Conservation (phyloP, 2,113 vertebrate species). For the Emydura subglobosa region DNA sequence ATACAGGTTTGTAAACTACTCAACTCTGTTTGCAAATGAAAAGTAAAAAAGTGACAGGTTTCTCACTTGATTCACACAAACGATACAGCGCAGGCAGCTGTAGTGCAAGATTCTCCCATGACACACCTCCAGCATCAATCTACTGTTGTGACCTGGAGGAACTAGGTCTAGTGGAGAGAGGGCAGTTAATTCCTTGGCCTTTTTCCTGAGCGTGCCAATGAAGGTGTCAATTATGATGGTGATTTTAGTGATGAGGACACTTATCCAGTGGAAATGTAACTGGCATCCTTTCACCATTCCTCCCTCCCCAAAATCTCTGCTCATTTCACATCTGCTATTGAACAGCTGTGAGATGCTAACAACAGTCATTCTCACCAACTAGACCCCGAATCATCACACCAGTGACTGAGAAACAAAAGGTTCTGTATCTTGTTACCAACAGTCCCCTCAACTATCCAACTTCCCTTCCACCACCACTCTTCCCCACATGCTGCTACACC, state of each 20-base stretch:
- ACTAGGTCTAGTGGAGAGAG: not conserved
- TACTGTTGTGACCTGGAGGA: not conserved
- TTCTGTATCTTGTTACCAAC: not conserved
- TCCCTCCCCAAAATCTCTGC: not conserved
- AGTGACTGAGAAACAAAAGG: not conserved
- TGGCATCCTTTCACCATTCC: not conserved
- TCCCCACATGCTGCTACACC: not conserved
- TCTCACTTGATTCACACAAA: not conserved
- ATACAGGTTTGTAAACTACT: conserved; percentile 36
- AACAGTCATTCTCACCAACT: not conserved
- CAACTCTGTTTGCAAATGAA: conserved; percentile 31
- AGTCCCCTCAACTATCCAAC: not conserved
- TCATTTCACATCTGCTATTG: not conserved
- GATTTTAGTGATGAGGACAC: not conserved
- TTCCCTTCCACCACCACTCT: not conserved
- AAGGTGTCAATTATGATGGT: not conserved
- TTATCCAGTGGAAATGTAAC: not conserved
- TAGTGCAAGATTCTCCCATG: not conserved
- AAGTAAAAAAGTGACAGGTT: conserved; percentile 18
- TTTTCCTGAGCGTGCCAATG: not conserved
- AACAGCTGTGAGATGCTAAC: no score
- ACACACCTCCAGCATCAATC: not conserved
- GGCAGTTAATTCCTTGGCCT: not conserved
- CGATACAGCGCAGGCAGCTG: not conserved
- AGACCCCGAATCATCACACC: not conserved